Evolutionary conservation across 2,113 vertebrate genomes (phyloP).

Genomic region (Manacus vitellinus): DNA sequence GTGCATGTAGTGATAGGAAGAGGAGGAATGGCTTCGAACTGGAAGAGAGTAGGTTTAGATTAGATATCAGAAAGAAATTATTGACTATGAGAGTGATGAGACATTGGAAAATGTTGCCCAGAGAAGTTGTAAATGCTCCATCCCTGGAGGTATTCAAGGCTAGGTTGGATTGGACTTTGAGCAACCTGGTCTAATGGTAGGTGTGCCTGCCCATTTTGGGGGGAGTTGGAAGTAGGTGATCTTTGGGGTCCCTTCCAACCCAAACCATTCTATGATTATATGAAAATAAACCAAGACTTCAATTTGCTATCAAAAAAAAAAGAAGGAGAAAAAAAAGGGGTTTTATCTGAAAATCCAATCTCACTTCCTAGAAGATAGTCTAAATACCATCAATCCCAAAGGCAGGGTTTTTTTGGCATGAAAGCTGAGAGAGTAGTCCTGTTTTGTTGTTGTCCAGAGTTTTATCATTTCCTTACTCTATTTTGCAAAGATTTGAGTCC

Average conservation of each 20-base stretch:
- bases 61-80: background rate
- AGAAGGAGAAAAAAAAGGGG: fast-evolving
- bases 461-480: background rate
- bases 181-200: background rate
- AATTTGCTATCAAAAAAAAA: background rate
- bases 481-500: background rate
- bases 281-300: background rate
- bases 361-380: background rate
- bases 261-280: background rate
- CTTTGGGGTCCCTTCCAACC: background rate
- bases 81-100: background rate
- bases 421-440: background rate
- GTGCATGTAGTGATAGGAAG: background rate
- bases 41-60: background rate
- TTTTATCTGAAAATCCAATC: background rate
- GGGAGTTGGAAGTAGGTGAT: background rate
- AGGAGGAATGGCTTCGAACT: background rate
- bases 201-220: background rate
- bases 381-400: background rate
- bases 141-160: background rate
- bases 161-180: background rate
- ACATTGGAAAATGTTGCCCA: background rate
- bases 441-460: background rate
- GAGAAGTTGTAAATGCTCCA: background rate
- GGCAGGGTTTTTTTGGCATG: background rate